A percentile compares a stretch with the other conserved stretches of the same genome.
Evolutionary conservation across 2,797 vertebrate species (phyloP).

Genomic region (Malurus splendens): DNA sequence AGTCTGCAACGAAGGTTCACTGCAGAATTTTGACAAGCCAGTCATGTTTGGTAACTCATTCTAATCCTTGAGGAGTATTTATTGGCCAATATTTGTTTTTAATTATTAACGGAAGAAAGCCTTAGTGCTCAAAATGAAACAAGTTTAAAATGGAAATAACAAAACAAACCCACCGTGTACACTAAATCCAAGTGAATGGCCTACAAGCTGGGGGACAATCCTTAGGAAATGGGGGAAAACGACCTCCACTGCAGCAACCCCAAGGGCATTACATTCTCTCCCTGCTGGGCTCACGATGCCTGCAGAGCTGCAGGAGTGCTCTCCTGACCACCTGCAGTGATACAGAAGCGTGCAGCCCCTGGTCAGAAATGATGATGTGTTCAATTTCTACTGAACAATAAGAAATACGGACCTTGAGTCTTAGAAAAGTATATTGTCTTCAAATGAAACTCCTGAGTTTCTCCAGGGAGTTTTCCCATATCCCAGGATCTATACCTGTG

Average conservation of each 20-base stretch:
- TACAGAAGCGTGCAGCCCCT: background rate
- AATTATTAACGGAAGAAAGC: background rate
- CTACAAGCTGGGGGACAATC: background rate
- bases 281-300: fast-evolving
- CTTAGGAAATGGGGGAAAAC: fast-evolving
- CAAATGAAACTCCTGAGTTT: background rate
- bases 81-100: background rate
- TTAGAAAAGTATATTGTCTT: background rate
- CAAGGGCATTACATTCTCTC: background rate
- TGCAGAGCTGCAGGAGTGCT: fast-evolving
- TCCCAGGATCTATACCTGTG: background rate
- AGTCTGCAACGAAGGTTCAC: background rate
- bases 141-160: background rate
- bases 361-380: fast-evolving
- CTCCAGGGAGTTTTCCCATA: background rate
- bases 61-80: background rate
- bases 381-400: background rate
- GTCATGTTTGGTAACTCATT: background rate
- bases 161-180: background rate
- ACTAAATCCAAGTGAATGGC: fast-evolving
- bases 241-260: background rate
- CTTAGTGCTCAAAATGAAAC: background rate
- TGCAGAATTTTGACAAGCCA: background rate
- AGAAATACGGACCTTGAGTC: background rate
- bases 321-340: no score